Evolutionary conservation across 1,140 invertebrate species (phyloP), one percentile per base, ranked within the genome.

Genomic region (Caenorhabditis tropicalis): DNA sequence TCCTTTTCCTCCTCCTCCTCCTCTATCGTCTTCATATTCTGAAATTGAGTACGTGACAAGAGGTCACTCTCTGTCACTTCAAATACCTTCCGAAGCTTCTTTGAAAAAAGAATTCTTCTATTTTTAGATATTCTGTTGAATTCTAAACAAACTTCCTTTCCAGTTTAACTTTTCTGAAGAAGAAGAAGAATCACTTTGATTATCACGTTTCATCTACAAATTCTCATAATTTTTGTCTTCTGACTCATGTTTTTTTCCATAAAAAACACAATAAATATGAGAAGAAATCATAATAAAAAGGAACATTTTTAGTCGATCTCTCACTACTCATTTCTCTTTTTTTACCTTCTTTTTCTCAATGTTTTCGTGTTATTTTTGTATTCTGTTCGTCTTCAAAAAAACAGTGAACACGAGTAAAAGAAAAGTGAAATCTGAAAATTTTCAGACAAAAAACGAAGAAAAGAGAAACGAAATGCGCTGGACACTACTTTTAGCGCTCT

Each of bases 41-140:
- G 65, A 74, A 74, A 74, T 74, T 74, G 33, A 74, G 65, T 39
- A 74, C 9, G 58, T 65, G 58, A 65, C 58, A 65, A 74, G 65
- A 74, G 65, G 65, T 74, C 65, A 74, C 65, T 74, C 65, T 56
- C n/a, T n/a, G n/a, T n/a, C n/a, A n/a, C n/a, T 19, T 19, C n/a
- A 27, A 56, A 56, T 56, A 56, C 53, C 21, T 24, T 56, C 21
- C 24, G 15, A 16, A 19, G 53, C 53, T 56, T 56, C 53, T 56
- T 3, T 27, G 49, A 51, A 51, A n/a, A n/a, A n/a, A n/a, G 21
- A 1, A 10, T 58, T 27, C 12, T 56, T 56, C 53, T 7, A 12
- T 56, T 10, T n/a, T 56, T 56, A 19, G 5, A 56, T n/a, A n/a
- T 7, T 51, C 7, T n/a, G 5, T 60, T 31, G 56, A 60, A 7